phyloP scores from a whole-genome alignment of 1,140 invertebrate genomes.

The Eubasilissa regina region DNA sequence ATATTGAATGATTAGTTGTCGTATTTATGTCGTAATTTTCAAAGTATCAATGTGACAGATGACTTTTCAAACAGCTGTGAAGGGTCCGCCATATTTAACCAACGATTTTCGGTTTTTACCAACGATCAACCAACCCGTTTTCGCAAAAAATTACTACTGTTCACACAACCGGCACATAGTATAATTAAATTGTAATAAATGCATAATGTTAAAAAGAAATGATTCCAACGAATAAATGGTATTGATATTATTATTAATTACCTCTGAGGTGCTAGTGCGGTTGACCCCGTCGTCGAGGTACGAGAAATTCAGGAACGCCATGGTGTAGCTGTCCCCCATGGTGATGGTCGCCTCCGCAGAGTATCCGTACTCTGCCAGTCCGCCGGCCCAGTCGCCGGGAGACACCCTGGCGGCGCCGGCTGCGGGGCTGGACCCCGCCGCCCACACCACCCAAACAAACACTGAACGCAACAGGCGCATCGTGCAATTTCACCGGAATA shows the following conservation, averaged over 20 bases:
- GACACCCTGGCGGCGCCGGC: constrained; percentile 42
- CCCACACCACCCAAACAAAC: constrained; percentile 18
- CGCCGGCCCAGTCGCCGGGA: constrained; percentile 52
- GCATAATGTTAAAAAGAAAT: too few species aligned
- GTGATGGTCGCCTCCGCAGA: constrained; percentile 10
- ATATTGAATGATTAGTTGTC: too few species aligned
- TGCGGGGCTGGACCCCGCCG: background rate
- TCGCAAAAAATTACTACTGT: too few species aligned
- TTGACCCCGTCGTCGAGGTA: constrained; percentile 21
- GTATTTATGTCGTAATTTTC: too few species aligned
- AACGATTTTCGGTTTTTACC: too few species aligned
- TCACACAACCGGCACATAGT: too few species aligned
- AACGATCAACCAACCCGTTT: too few species aligned
- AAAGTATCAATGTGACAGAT: too few species aligned
- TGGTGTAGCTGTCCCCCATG: constrained; percentile 54
- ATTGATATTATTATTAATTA: constrained; percentile 18
- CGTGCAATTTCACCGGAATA: background rate
- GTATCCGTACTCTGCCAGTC: constrained; percentile 40
- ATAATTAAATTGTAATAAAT: too few species aligned
- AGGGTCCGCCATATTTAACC: too few species aligned
- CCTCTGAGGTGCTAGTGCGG: constrained; percentile 34
- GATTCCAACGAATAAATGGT: too few species aligned
- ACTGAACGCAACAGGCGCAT: constrained; percentile 2
- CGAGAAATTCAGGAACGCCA: constrained; percentile 53
- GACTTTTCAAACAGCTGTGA: too few species aligned